These are phyloP conservation scores for Pantelozetes paolii DNA, from an alignment of 2,888 invertebrate genomes.

Conservation along the genomic window DNA sequence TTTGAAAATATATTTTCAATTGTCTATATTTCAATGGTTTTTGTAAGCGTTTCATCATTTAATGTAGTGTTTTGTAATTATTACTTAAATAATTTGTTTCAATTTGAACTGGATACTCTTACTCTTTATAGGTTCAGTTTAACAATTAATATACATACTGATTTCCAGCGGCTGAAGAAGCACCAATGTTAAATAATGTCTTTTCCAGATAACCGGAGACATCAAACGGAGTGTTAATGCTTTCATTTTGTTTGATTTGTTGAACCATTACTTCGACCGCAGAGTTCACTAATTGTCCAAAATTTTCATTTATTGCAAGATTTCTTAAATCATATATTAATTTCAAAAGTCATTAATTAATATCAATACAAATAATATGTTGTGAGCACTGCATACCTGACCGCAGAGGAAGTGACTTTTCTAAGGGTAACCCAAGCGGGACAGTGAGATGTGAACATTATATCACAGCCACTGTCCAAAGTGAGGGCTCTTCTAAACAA, in stretches of 20 bases:
- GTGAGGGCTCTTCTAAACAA: neutral
- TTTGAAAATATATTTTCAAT: too few species aligned
- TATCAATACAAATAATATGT: neutral
- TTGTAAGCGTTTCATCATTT: too few species aligned
- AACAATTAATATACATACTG: too few species aligned
- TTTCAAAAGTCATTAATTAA: neutral
- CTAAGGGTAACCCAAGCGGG: slow-evolving; percentile 28
- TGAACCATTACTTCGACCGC: neutral
- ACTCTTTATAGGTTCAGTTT: too few species aligned
- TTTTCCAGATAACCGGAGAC: neutral
- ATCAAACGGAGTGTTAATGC: neutral
- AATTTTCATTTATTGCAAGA: neutral
- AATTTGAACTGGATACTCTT: too few species aligned
- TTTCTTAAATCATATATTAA: neutral
- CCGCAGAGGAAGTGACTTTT: slow-evolving; percentile 1
- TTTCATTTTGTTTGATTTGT: neutral
- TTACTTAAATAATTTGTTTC: too few species aligned
- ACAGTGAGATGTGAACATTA: slow-evolving; percentile 23
- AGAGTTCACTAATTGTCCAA: neutral
- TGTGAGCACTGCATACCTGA: slow-evolving; percentile 7
- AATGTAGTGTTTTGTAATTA: too few species aligned
- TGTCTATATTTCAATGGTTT: too few species aligned
- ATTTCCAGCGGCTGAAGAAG: slow-evolving; percentile 30
- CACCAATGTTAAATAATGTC: slow-evolving; percentile 14
- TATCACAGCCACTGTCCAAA: neutral